Base-by-base conservation (phyloP, 2,797 vertebrate species). In the Margarornis squamiger region DNA sequence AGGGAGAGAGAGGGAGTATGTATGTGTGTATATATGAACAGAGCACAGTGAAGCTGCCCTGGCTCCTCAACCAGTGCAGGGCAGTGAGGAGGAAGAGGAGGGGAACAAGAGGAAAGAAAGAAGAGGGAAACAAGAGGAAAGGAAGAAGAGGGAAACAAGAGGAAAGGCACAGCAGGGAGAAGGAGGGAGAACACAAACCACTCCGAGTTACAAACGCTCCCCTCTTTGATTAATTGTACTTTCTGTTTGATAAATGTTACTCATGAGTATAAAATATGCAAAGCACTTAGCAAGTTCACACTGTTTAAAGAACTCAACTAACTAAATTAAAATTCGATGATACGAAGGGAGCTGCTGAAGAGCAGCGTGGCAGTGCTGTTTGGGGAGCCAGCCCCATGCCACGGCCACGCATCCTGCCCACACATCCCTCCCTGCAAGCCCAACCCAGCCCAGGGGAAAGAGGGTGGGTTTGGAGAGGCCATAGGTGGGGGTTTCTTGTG, bases 161-260 rank as follows among this genome's bases (percentile, higher is more conserved):
- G 55, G 46, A 68, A 88, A 81, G 65, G 3, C 72, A 34, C 7
- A 5, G 63, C 58, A 59, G 61, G 62, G 57, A 71, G 73, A 59
- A 76, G 77, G 46, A 59, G 39, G 62, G 59, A 39, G 70, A 80
- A 92, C 51, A 39, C 91, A 65, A 91, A 88, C 78, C 1, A 12
- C 76, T 85, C 68, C 2, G 14, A 79, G 79, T 92, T 88, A 54
- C 85, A 66, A 84, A 91, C 14, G 88, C 88, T 91, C 73, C 76
- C 32, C 52, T 81, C 71, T 79, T 95, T 97, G 95, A 97, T 97
- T 95, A 97, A 96, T 95, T 95, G 95, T 88, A 88, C 93, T 96
- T 93, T 95, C 95, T 91, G 88, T 90, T 96, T 96, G 97, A 97
- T 97, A 94, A 96, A 95, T 96, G 95, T 94, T 91, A 76, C 90